Evolutionary conservation across 2,797 vertebrate species (phyloP).

Genomic region (Hylomyscus alleni): DNA sequence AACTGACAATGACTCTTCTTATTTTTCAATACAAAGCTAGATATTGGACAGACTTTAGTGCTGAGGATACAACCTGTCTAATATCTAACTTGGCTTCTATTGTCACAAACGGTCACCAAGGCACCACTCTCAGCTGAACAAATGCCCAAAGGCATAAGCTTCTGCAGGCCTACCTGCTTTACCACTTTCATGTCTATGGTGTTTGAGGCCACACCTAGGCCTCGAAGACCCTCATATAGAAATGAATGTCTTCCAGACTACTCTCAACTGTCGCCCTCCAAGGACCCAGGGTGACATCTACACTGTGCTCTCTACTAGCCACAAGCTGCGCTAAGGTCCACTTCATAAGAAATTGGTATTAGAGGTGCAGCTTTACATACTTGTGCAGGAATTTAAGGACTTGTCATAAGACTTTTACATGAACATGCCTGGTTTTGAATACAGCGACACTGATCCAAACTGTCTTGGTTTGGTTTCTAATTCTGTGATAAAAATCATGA

Average conservation of each 20-base stretch:
- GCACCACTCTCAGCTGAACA: not conserved
- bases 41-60: not conserved
- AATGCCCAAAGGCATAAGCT: not conserved
- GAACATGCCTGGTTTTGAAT: constrained; percentile 47
- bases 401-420: constrained; percentile 31
- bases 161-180: not conserved
- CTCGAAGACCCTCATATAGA: not conserved
- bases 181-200: not conserved
- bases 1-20: not conserved
- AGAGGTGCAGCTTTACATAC: not conserved
- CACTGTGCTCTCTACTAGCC: not conserved
- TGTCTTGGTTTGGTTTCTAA: not conserved
- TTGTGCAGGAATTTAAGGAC: not conserved
- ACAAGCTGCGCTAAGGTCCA: not conserved
- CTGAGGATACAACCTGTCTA: not conserved
- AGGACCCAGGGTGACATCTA: not conserved
- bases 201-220: not conserved
- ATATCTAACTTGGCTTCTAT: not conserved
- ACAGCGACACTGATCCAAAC: not conserved
- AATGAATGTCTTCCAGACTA: not conserved
- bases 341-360: not conserved
- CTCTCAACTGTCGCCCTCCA: not conserved
- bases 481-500: not conserved
- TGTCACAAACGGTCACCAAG: not conserved
- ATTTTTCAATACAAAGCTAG: not conserved